phyloP scores from a whole-genome alignment of 2,888 invertebrate genomes.

The Sminthurinus aureus region DNA sequence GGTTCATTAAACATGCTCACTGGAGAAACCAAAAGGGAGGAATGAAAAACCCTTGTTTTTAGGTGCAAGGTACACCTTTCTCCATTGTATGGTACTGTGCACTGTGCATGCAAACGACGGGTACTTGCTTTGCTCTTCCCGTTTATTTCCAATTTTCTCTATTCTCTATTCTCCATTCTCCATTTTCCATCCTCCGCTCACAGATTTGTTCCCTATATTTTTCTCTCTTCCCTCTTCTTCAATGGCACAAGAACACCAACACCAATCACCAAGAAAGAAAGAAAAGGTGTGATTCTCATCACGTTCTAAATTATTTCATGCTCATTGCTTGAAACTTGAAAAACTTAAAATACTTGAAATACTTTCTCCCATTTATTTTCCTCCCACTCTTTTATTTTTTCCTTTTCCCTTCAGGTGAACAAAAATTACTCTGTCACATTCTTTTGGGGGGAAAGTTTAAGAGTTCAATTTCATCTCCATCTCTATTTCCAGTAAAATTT shows the following conservation, averaged over 20 bases:
- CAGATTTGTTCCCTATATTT: not conserved
- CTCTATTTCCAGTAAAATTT: constrained; percentile 5
- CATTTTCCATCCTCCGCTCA: not conserved
- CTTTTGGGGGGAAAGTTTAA: not conserved
- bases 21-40: not conserved
- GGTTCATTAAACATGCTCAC: constrained; percentile 51
- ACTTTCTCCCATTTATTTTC: constrained; percentile 32
- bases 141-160: too few relatives aligned
- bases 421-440: not conserved
- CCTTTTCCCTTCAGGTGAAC: too few relatives aligned
- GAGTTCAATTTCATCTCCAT: not conserved
- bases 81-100: too few relatives aligned
- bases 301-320: constrained; percentile 59
- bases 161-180: too few relatives aligned
- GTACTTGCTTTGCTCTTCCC: too few relatives aligned
- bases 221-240: too few relatives aligned
- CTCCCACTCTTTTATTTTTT: too few relatives aligned
- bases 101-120: too few relatives aligned
- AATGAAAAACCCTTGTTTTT: too few relatives aligned
- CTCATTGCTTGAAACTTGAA: constrained; percentile 41
- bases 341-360: too few relatives aligned
- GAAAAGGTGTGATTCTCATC: constrained; percentile 49
- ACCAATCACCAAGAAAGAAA: not conserved
- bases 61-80: too few relatives aligned
- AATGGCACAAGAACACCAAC: not conserved